Conservation (phyloP, 2,888 invertebrate species). For the Cheilosia impressa region DNA sequence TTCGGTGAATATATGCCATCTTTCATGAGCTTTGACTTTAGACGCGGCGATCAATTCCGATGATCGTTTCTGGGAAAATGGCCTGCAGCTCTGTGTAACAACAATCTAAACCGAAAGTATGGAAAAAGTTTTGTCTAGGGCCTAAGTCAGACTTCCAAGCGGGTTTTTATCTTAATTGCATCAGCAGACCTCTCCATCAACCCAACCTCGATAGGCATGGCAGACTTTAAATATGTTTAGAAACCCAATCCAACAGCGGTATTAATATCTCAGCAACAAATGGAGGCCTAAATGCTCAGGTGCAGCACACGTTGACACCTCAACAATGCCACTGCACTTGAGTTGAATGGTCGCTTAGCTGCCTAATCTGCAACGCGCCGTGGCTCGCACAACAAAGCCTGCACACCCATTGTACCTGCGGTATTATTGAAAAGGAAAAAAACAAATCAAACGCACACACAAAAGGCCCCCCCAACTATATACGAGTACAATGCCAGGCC, state of each 20-base stretch:
- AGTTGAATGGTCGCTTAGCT: constrained; percentile 55
- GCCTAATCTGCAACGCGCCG: constrained; percentile 30
- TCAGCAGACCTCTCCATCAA: no score
- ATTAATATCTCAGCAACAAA: constrained; percentile 39
- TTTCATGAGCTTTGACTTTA: no score
- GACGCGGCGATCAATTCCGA: no score
- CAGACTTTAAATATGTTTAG: background rate
- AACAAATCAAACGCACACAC: constrained; percentile 31
- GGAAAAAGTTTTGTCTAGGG: no score
- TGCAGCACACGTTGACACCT: constrained; percentile 65
- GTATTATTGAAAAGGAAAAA: constrained; percentile 11
- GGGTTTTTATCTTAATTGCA: no score
- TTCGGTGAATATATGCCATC: no score
- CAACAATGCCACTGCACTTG: constrained; percentile 65
- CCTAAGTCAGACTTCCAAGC: no score
- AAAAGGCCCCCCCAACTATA: constrained; percentile 29
- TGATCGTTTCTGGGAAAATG: no score
- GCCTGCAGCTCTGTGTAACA: no score
- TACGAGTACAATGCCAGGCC: constrained; percentile 4
- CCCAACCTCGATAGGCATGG: no score
- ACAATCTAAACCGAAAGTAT: no score
- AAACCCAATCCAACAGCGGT: constrained; percentile 30
- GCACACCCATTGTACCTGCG: constrained; percentile 23
- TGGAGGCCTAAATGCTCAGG: constrained; percentile 68
- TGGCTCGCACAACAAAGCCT: constrained; percentile 49